A percentile compares a stretch with the other conserved stretches of the same genome.
Evolutionary conservation across 2,888 invertebrate genomes (phyloP).

Genomic region (Pherbina coryleti): DNA sequence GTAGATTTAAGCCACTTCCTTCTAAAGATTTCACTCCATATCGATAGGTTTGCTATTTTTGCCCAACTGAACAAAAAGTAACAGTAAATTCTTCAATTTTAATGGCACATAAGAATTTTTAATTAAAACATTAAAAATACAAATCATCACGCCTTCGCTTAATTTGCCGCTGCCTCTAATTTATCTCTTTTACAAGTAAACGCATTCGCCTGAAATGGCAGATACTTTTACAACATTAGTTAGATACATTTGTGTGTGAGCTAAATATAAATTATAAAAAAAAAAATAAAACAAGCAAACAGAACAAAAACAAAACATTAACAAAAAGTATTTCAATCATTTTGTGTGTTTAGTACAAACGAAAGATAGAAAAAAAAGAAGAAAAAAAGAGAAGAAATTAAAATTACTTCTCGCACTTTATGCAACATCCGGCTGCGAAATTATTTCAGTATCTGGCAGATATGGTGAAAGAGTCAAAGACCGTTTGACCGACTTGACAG

Average conservation of each 20-base stretch:
- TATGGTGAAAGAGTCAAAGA: slow-evolving; percentile 60
- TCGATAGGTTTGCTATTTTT: too few relatives aligned
- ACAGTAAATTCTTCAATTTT: too few relatives aligned
- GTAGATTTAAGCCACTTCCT: too few relatives aligned
- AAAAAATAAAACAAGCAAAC: background rate
- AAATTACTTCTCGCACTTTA: background rate
- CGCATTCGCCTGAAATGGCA: background rate
- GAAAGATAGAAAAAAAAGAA: background rate
- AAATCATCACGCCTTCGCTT: background rate
- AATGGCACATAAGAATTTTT: too few relatives aligned
- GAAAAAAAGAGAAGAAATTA: background rate
- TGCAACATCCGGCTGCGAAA: slow-evolving; percentile 14
- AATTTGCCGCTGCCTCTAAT: background rate
- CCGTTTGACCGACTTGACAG: slow-evolving; percentile 66
- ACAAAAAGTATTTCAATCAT: background rate
- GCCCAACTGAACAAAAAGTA: too few relatives aligned
- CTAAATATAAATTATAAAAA: background rate
- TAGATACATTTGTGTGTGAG: background rate
- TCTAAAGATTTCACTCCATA: too few relatives aligned
- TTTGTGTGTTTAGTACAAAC: background rate
- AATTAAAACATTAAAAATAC: background rate
- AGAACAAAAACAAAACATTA: background rate
- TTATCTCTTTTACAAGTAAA: background rate
- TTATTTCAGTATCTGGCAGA: background rate
- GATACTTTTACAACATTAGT: background rate